A percentile compares a stretch with the other conserved stretches of the same genome.
These are phyloP conservation scores for Calosoma granatense DNA, from an alignment of 1,140 invertebrate genomes.

Conservation along the genomic window DNA sequence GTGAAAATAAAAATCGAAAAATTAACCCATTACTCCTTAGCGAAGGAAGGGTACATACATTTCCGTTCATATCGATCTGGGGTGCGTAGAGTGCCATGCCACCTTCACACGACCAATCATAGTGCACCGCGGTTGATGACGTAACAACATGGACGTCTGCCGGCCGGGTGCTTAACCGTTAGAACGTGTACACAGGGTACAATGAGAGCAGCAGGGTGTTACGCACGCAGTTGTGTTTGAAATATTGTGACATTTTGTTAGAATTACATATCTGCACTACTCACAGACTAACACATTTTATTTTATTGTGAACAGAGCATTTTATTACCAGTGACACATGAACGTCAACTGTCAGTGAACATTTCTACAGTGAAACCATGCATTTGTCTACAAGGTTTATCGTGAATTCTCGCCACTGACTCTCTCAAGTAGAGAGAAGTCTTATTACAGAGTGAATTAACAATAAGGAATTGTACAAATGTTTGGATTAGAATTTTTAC, in stretches of 20 bases:
- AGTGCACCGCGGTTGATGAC: not conserved
- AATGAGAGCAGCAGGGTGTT: too few relatives aligned
- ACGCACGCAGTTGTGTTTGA: too few relatives aligned
- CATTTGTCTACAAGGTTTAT: not conserved
- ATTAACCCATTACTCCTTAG: too few relatives aligned
- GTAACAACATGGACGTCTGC: not conserved
- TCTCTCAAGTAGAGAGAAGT: not conserved
- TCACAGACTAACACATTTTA: not conserved
- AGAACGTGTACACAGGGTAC: too few relatives aligned
- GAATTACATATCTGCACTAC: not conserved
- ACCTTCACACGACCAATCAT: not conserved
- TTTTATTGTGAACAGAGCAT: not conserved
- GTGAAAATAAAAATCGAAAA: too few relatives aligned
- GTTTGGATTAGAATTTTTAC: slow-evolving; percentile 14
- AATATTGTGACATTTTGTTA: too few relatives aligned
- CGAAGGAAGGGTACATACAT: too few relatives aligned
- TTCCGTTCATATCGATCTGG: not conserved
- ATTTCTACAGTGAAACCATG: not conserved
- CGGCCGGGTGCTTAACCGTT: not conserved
- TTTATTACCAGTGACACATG: not conserved
- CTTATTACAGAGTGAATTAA: not conserved
- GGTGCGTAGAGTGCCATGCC: not conserved
- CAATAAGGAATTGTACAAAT: not conserved
- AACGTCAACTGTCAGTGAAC: not conserved
- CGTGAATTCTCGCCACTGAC: not conserved